These are phyloP conservation scores for Marmota monax DNA, from an alignment of 2,113 vertebrate genomes.

Conservation along the genomic window DNA sequence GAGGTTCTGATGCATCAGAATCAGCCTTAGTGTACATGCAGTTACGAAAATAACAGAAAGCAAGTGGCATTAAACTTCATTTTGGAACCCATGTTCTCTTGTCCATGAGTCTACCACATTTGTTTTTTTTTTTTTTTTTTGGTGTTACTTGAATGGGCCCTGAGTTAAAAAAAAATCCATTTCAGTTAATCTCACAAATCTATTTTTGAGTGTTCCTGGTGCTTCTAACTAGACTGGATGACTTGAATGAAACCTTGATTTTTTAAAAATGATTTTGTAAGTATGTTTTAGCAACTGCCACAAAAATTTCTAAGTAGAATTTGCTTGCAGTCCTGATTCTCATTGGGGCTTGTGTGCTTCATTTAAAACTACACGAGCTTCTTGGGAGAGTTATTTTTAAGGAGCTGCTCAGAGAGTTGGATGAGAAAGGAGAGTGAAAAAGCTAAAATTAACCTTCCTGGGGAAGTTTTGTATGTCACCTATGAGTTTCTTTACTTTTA, in stretches of 20 bases:
- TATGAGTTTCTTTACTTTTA: conserved; percentile 12
- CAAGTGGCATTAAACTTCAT: not conserved
- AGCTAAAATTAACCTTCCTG: conserved; percentile 40
- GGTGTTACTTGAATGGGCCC: not conserved
- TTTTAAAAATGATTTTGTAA: not conserved
- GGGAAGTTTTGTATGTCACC: not conserved
- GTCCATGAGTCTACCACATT: not conserved
- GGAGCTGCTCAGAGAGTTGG: not conserved
- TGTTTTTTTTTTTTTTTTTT: not conserved
- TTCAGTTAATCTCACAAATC: not conserved
- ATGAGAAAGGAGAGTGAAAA: not conserved
- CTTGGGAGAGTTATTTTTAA: conserved; percentile 28
- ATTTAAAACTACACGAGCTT: conserved; percentile 33
- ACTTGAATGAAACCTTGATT: not conserved
- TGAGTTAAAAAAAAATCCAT: not conserved
- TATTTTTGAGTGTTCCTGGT: not conserved
- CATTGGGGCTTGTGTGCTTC: not conserved
- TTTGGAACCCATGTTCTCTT: not conserved
- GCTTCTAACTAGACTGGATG: not conserved
- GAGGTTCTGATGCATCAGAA: no score
- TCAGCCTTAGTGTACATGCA: not conserved
- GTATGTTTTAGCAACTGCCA: not conserved
- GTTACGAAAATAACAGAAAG: not conserved
- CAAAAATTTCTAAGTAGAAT: not conserved
- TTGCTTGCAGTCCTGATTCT: conserved; percentile 5